Conservation (phyloP, 2,888 invertebrate genomes). For the Phania funesta region DNA sequence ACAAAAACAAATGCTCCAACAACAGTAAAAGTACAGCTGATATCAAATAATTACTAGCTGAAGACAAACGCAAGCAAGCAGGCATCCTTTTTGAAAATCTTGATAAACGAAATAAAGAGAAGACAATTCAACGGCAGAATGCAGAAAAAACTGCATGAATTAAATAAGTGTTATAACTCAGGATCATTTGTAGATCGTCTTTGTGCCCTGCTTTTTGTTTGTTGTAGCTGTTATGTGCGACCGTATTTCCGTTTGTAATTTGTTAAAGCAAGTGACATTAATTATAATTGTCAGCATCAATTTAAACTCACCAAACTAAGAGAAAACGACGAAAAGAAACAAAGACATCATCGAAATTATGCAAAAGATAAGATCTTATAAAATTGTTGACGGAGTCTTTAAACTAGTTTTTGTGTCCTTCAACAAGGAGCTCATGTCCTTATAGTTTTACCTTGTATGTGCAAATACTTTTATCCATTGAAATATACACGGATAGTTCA, state of each 20-base stretch:
- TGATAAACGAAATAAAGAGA: constrained; percentile 23
- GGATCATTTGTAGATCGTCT: constrained; percentile 27
- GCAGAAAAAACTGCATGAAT: constrained; percentile 12
- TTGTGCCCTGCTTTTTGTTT: constrained; percentile 27
- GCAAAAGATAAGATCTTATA: constrained; percentile 49
- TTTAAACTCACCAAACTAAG: constrained; percentile 32
- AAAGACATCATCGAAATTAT: constrained; percentile 41
- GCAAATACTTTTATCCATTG: background rate
- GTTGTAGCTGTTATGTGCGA: constrained; percentile 33
- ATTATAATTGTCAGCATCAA: constrained; percentile 66
- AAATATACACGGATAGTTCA: background rate
- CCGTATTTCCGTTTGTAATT: constrained; percentile 68
- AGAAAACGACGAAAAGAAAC: constrained; percentile 58
- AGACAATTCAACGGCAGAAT: background rate
- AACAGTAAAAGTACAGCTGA: constrained; percentile 63
- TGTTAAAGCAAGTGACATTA: constrained; percentile 67
- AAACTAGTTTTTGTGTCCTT: constrained; percentile 55
- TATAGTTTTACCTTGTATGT: constrained; percentile 26
- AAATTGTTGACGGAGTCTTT: constrained; percentile 7
- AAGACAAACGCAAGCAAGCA: constrained; percentile 25
- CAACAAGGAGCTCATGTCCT: constrained; percentile 39
- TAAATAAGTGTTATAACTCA: constrained; percentile 48
- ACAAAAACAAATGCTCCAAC: constrained; percentile 38
- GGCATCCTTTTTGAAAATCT: constrained; percentile 46
- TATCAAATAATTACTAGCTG: constrained; percentile 57